phyloP scores from a whole-genome alignment of 2,888 invertebrate genomes.

The Pheosia tremula region DNA sequence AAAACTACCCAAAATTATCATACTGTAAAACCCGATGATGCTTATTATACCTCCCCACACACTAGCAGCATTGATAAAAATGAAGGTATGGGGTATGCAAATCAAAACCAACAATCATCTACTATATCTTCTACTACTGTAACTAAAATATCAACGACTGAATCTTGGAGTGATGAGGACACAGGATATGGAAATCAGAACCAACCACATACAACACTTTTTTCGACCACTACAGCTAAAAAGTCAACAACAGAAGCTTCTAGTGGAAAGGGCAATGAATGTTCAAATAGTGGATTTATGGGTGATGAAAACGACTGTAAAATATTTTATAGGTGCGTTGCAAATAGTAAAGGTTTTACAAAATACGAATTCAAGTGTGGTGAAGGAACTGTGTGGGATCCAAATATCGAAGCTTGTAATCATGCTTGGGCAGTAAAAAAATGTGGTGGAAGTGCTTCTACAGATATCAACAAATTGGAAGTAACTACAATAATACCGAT shows the following conservation, averaged over 20 bases:
- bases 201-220: conserved; percentile 12
- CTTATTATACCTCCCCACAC: conserved; percentile 26
- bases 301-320: conserved; percentile 84
- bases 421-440: conserved; percentile 80
- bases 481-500: conserved; percentile 21
- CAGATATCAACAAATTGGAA: conserved; percentile 25
- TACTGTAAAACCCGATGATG: conserved; percentile 27
- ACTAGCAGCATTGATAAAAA: conserved; percentile 30
- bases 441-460: conserved; percentile 43
- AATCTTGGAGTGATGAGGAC: conserved; percentile 14
- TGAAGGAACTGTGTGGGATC: conserved; percentile 87
- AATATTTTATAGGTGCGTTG: conserved; percentile 88
- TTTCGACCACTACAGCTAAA: conserved; percentile 15
- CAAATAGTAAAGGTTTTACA: conserved; percentile 84
- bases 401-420: conserved; percentile 82
- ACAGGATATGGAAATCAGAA: conserved; percentile 19
- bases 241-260: conserved; percentile 14
- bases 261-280: conserved; percentile 39
- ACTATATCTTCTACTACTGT: conserved; percentile 24
- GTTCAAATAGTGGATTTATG: conserved; percentile 83
- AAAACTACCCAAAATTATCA: conserved; percentile 33
- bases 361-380: conserved; percentile 87
- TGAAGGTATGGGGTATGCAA: conserved; percentile 43
- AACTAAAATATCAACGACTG: conserved; percentile 25
- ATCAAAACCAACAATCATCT: conserved; percentile 26